Evolutionary conservation across 1,140 invertebrate species (phyloP), one percentile per base, ranked within the genome.

Genomic region (Odontomachus brunneus): DNA sequence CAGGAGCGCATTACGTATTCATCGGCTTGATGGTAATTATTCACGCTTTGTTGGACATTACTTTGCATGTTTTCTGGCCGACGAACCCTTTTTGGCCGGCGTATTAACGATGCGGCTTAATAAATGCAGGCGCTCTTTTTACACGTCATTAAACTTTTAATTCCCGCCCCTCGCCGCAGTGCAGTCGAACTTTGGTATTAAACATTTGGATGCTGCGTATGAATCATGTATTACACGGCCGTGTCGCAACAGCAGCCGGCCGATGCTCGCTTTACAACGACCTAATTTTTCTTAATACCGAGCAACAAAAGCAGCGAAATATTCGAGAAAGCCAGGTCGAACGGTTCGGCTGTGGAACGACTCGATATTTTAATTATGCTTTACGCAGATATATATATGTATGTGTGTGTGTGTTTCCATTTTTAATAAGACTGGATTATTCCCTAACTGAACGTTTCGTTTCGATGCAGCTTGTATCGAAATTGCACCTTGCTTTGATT

Each of bases 21-120:
- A 92, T 93, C 90, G 83, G 75, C 76, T 33, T 14, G 33, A 82
- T 76, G 63, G 83, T 90, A 91, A 92, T 92, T 92, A 93, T 92
- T 93, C 90, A 92, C 84, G 74, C 69, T 82, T 80, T 82, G 84
- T 90, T 88, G 84, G 83, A 90, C 90, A 90, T 92, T 92, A 91
- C 89, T 91, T 89, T 85, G 80, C 88, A 89, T 89, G 89, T 91
- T 92, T 91, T 84, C 88, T 87, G 88, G 86, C 17, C 73, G 74
- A 51, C 60, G 14, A 53, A 24, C 82, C 24, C 82, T 72, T 55
- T 53, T 49, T 38, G 38, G 2, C 33, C 44, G n/a, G 57, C 55
- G 65, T 84, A 87, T 71, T 69, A 71, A 88, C 59, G 33, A 55
- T 17, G 48, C 26, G 29, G 62, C 4, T 81, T 87, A 80, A 87